A percentile compares a stretch with the other conserved stretches of the same genome.
Evolutionary conservation across 2,888 invertebrate genomes (phyloP).

Genomic region (Drosophila recens): DNA sequence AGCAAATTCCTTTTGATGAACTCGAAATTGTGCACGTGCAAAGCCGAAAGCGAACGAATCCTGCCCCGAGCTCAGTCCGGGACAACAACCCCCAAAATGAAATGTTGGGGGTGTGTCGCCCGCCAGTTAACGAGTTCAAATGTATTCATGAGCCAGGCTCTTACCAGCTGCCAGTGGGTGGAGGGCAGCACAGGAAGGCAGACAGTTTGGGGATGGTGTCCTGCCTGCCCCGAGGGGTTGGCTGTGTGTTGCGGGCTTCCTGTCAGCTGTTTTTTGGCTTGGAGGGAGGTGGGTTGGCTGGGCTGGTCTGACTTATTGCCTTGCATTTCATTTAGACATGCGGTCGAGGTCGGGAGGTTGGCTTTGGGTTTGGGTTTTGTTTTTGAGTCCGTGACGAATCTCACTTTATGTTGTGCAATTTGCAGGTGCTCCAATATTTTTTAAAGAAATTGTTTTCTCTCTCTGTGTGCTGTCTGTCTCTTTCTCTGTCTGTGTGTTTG

Average conservation of each 20-base stretch:
- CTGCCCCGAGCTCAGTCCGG: slow-evolving; percentile 12
- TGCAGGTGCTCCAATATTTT: slow-evolving; percentile 70
- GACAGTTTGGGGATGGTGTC: slow-evolving; percentile 32
- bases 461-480: not conserved
- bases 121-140: slow-evolving; percentile 84
- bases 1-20: slow-evolving; percentile 82
- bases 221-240: slow-evolving; percentile 36
- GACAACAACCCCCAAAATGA: slow-evolving; percentile 77
- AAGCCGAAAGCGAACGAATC: slow-evolving; percentile 58
- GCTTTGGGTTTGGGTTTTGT: not conserved
- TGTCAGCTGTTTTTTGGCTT: slow-evolving; percentile 63
- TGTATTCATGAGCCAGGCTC: slow-evolving; percentile 84
- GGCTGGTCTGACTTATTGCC: slow-evolving; percentile 68
- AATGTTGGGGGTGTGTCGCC: slow-evolving; percentile 82
- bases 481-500: slow-evolving; percentile 20
- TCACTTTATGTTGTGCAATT: slow-evolving; percentile 71
- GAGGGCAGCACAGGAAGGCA: not conserved
- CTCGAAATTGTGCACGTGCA: slow-evolving; percentile 82
- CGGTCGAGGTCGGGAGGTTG: slow-evolving; percentile 41
- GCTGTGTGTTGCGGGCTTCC: slow-evolving; percentile 42
- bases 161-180: slow-evolving; percentile 57
- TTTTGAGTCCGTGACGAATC: slow-evolving; percentile 56
- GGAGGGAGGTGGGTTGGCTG: slow-evolving; percentile 39
- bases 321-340: slow-evolving; percentile 59
- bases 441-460: slow-evolving; percentile 21